Evolutionary conservation across 2,113 vertebrate species (phyloP), one percentile per base, ranked within the genome.

Genomic region (Oncorhynchus tshawytscha): DNA sequence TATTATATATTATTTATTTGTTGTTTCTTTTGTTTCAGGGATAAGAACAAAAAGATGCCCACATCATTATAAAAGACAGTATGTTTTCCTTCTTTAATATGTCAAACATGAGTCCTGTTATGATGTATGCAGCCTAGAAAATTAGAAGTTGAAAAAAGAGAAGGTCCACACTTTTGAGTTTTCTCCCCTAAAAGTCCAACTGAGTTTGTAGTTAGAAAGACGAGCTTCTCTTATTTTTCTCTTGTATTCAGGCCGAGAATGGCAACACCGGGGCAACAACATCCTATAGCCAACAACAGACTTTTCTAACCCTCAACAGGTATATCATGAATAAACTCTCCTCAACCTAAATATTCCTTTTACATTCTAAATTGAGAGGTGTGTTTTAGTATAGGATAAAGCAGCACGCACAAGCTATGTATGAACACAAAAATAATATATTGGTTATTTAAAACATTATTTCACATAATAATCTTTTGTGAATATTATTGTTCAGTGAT

Each of bases 1-100:
- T 34, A 34, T 34, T 0, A 12, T 48, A 1, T 72, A 51, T 69
- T 24, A 29, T 15, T 2, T 13, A 0, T 0, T 12, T 65, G n/a
- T 79, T 51, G 77, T 64, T 72, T 12, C 9, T 77, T 39, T 66
- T 7, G 34, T 7, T 34, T 34, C 6, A 94, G 93, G 49, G 22
- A 74, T 90, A 18, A 86, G 93, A 74, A 94, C 92, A 49, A 83
- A 88, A 48, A 84, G 92, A 66, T 94, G 93, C 76, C 93, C 93
- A 2, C 93, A 94, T 66, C 93, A 94, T 89, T 67, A 93, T 87
- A 94, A 90, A 78, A 91, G 86, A 34, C 34, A 34, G 34, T 34
- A 34, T 7, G 39, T 9, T 39, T 39, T 39, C 3, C 12, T 39
- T 9, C 7, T 39, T 39, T 9, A 39, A 39, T 39, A 39, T 39